phyloP scores from a whole-genome alignment of 2,888 invertebrate genomes.

The Isoperla grammatica region DNA sequence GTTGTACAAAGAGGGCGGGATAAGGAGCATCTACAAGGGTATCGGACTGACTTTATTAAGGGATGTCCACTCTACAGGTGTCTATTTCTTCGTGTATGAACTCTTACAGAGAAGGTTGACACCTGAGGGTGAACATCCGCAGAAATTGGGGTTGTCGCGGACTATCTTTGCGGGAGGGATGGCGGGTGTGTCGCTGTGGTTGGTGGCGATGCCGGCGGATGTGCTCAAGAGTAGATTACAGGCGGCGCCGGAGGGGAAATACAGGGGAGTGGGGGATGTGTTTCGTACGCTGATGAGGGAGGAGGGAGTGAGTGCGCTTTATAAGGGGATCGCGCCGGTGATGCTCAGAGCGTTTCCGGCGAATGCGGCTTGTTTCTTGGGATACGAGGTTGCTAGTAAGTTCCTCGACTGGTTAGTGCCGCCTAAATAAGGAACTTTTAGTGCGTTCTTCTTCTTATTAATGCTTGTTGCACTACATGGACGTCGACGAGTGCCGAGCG shows the following conservation, averaged over 20 bases:
- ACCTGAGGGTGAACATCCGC: slow-evolving; percentile 37
- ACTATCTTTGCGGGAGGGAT: slow-evolving; percentile 55
- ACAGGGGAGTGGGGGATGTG: slow-evolving; percentile 54
- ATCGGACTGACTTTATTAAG: slow-evolving; percentile 53
- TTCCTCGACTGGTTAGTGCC: slow-evolving; percentile 43
- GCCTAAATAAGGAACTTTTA: too few relatives aligned
- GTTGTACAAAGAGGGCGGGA: slow-evolving; percentile 52
- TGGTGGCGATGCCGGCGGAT: slow-evolving; percentile 55
- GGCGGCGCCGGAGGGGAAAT: slow-evolving; percentile 55
- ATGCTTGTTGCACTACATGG: too few relatives aligned
- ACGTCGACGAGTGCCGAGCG: too few relatives aligned
- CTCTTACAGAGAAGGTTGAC: slow-evolving; percentile 47
- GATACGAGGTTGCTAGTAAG: slow-evolving; percentile 52
- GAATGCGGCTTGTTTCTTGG: slow-evolving; percentile 59
- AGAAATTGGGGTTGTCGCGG: not conserved
- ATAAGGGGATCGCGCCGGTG: slow-evolving; percentile 53
- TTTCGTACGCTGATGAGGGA: slow-evolving; percentile 49
- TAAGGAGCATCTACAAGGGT: slow-evolving; percentile 52
- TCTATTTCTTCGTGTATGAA: slow-evolving; percentile 54
- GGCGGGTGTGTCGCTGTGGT: slow-evolving; percentile 57
- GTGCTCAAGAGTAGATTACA: slow-evolving; percentile 56
- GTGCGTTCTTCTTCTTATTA: too few relatives aligned
- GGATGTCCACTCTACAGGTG: slow-evolving; percentile 53
- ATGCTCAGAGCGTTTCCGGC: slow-evolving; percentile 59
- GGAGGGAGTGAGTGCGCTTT: slow-evolving; percentile 53